phyloP scores from a whole-genome alignment of 2,888 invertebrate species.

The Rhagium mordax region DNA sequence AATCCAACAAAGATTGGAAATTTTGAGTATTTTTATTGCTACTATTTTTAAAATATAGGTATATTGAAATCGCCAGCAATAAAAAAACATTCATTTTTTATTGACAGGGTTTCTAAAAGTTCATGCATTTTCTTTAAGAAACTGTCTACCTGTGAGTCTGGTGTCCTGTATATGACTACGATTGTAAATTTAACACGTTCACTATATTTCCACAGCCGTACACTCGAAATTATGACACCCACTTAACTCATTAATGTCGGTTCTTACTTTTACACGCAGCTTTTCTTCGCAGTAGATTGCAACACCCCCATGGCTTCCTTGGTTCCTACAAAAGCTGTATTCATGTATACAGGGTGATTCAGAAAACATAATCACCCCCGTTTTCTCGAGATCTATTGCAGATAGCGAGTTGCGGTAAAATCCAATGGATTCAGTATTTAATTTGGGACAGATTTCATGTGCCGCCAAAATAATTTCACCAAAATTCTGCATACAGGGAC shows the following conservation, averaged over 20 bases:
- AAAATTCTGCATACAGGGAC: too few species aligned
- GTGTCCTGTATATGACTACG: too few species aligned
- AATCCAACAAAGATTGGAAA: background rate
- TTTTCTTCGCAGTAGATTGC: background rate
- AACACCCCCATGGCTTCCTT: background rate
- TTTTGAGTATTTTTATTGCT: background rate
- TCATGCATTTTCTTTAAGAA: background rate
- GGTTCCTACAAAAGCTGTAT: background rate
- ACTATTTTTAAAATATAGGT: background rate
- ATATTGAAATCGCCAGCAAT: background rate
- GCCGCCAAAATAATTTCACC: too few species aligned
- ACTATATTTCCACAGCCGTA: background rate
- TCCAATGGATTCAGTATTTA: too few species aligned
- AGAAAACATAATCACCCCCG: too few species aligned
- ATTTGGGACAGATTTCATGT: too few species aligned
- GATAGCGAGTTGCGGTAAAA: too few species aligned
- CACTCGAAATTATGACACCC: background rate
- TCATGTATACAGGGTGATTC: too few species aligned
- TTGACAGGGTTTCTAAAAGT: background rate
- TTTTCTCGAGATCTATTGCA: too few species aligned
- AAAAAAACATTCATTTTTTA: background rate
- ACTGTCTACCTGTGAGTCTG: background rate
- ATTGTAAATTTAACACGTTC: too few species aligned
- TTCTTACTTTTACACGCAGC: background rate
- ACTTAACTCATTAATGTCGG: background rate